phyloP scores from a whole-genome alignment of 2,113 vertebrate genomes.

The Pantherophis guttatus region DNA sequence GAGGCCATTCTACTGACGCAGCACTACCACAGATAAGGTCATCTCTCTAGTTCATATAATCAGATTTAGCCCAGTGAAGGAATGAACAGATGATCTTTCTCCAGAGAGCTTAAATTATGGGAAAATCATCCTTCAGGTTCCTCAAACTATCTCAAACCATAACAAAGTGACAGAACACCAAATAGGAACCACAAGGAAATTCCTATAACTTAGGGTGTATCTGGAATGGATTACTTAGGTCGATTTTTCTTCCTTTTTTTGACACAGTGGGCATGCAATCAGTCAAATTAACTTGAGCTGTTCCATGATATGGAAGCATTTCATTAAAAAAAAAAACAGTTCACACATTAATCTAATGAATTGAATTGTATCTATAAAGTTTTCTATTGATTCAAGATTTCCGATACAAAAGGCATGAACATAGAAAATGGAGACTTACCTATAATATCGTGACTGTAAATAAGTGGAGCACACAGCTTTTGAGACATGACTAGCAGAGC shows the following conservation, averaged over 20 bases:
- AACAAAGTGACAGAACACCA: background rate
- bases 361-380: background rate
- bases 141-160: background rate
- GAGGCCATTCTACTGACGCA: background rate
- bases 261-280: background rate
- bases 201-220: background rate
- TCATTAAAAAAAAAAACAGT: background rate
- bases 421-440: conserved; percentile 65
- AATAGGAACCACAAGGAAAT: background rate
- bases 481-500: conserved; percentile 95
- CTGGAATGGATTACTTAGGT: background rate
- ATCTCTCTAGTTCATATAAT: background rate
- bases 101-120: background rate
- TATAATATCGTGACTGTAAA: conserved; percentile 95
- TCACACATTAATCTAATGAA: background rate
- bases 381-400: background rate
- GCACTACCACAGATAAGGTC: background rate
- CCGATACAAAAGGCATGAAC: accelerated
- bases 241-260: background rate
- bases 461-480: conserved; percentile 98
- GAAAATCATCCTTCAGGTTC: background rate
- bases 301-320: background rate
- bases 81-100: background rate
- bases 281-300: background rate
- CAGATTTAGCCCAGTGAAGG: background rate